Percentiles rank a stretch among this genome's conserved stretches.
phyloP scores from a whole-genome alignment of 2,888 invertebrate genomes.

The Bellardia bayeri region DNA sequence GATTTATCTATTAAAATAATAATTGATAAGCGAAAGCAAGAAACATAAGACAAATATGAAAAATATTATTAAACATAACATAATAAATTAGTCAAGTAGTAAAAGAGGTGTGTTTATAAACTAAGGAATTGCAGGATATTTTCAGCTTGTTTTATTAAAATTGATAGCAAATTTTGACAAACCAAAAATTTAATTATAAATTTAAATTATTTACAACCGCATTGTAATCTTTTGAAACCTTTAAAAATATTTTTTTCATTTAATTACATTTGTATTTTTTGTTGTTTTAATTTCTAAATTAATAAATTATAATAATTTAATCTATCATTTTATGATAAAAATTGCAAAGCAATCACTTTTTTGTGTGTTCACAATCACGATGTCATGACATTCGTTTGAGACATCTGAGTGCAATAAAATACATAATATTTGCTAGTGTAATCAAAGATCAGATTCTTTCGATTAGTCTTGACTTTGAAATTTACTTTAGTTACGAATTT shows the following conservation, averaged over 20 bases:
- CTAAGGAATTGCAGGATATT: too few relatives aligned
- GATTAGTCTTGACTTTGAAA: background rate
- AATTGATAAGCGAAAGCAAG: background rate
- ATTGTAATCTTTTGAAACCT: too few relatives aligned
- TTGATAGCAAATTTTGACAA: too few relatives aligned
- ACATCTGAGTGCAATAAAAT: background rate
- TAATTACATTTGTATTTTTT: too few relatives aligned
- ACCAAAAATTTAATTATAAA: too few relatives aligned
- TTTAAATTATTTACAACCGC: too few relatives aligned
- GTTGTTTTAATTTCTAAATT: background rate
- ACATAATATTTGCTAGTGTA: background rate
- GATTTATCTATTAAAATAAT: slow-evolving; percentile 27
- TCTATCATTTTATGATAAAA: slow-evolving; percentile 14
- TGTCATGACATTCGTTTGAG: background rate
- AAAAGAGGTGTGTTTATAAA: too few relatives aligned
- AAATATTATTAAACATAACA: background rate
- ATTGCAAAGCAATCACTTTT: slow-evolving; percentile 12
- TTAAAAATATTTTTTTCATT: too few relatives aligned
- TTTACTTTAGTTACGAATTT: background rate
- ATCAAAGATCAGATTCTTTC: background rate
- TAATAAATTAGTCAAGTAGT: too few relatives aligned
- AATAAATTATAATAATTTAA: background rate
- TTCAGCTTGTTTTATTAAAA: background rate
- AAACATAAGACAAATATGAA: background rate
- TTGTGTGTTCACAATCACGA: background rate